Percentiles rank a stretch among this genome's conserved stretches.
These are phyloP conservation scores for Sebastes oblongus DNA, from an alignment of 2,797 vertebrate species.

Conservation along the genomic window DNA sequence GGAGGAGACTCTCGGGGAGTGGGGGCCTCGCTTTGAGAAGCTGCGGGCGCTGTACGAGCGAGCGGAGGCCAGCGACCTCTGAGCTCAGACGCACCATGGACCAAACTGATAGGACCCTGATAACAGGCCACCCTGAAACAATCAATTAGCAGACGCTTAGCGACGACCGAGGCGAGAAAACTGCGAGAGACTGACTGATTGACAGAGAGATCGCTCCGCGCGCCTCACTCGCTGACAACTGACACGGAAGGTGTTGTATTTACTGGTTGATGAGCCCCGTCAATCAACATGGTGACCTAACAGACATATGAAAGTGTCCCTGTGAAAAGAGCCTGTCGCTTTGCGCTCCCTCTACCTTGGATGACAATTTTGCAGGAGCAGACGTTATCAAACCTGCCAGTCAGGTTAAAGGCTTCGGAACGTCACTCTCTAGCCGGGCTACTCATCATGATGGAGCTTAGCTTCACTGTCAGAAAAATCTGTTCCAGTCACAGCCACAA, in stretches of 20 bases:
- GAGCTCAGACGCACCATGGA: conserved; percentile 36
- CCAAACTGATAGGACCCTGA: conserved; percentile 8
- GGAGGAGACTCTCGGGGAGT: conserved; percentile 82
- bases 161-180: background rate
- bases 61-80: conserved; percentile 80
- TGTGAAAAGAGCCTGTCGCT: conserved; percentile 16
- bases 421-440: conserved; percentile 36
- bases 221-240: conserved; percentile 19
- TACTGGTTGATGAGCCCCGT: conserved; percentile 55
- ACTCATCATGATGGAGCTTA: conserved; percentile 57
- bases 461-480: conserved; percentile 58
- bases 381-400: conserved; percentile 57
- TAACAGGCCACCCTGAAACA: conserved; percentile 11
- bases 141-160: conserved; percentile 32
- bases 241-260: conserved; percentile 49
- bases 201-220: conserved; percentile 26
- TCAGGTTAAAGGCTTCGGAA: conserved; percentile 46
- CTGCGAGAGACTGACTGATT: conserved; percentile 18
- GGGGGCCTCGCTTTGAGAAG: conserved; percentile 90
- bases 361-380: conserved; percentile 26
- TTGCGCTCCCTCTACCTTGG: conserved; percentile 26
- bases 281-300: conserved; percentile 52
- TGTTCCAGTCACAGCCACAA: conserved; percentile 35
- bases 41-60: conserved; percentile 86
- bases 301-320: conserved; percentile 54